Base-by-base conservation (phyloP, 2,888 invertebrate species). In the Malthinus seriepunctatus region DNA sequence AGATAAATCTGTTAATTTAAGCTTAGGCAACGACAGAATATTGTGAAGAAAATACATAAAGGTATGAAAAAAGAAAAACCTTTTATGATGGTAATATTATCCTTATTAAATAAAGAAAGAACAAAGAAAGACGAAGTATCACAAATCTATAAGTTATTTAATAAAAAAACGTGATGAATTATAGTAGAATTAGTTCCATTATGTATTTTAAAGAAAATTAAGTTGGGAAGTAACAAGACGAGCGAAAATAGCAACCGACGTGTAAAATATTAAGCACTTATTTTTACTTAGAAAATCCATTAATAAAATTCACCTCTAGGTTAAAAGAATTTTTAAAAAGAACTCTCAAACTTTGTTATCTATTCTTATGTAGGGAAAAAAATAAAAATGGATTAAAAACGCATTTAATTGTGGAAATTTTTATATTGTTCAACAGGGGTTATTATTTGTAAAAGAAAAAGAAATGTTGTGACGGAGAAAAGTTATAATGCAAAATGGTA, bases 221-320 rank as follows among this genome's bases (percentile, higher is more conserved):
- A 51, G 57, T 46, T 42, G 39, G 39, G 39, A 42, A 58, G 47
- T 15, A 54, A 45, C 51, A 50, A 32, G 45, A 60, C 23, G 33
- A 59, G 38, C 53, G 31, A 55, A 58, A 47, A 35, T 44, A 54
- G 49, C 49, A 55, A 50, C 54, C 52, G 56, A 59, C 62, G 59
- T 62, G 56, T 62, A 50, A 62, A 62, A 62, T 60, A 62, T 62
- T 62, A 62, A 62, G 62, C 59, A 62, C 62, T 62, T 62, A 62
- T 59, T 62, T 62, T 59, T 62, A 62, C 62, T 59, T 59, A 60
- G 49, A 60, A 62, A 62, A 59, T 62, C 59, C 62, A 62, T 62
- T 62, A 62, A 62, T 62, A 59, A 56, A 55, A 59, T 56, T 56
- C 58, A 57, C 57, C 57, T 54, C 35, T 46, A 57, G 62, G 57